Evolutionary conservation across 2,113 vertebrate species (phyloP).

Genomic region (Phainopepla nitens): DNA sequence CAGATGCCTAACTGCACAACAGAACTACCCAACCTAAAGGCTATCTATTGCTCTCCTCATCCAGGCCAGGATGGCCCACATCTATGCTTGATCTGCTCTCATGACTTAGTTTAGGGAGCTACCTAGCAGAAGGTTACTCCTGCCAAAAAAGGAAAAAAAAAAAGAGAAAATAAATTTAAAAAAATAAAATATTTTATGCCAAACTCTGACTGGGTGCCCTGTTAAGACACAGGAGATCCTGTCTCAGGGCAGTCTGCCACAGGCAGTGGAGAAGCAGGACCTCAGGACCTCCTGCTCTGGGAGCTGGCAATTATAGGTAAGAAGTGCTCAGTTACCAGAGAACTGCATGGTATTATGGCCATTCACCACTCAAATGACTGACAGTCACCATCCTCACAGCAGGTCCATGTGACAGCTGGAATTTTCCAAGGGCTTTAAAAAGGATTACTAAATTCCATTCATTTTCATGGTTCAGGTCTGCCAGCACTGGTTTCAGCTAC

Average conservation of each 20-base stretch:
- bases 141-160: neutral
- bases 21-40: neutral
- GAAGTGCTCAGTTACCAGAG: neutral
- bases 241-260: neutral
- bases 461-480: neutral
- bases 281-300: neutral
- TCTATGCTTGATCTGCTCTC: neutral
- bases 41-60: neutral
- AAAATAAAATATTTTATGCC: fast-evolving
- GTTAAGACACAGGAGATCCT: neutral
- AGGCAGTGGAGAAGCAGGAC: neutral
- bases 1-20: neutral
- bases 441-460: neutral
- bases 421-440: neutral
- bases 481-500: neutral
- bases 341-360: neutral
- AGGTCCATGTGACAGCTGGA: neutral
- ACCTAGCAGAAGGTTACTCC: neutral
- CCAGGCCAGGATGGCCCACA: neutral
- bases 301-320: neutral
- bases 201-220: neutral
- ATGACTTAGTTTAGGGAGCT: neutral
- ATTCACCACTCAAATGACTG: neutral
- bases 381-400: neutral
- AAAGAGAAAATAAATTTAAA: no score